phyloP scores from a whole-genome alignment of 2,888 invertebrate genomes.

The Nyleta sp. region DNA sequence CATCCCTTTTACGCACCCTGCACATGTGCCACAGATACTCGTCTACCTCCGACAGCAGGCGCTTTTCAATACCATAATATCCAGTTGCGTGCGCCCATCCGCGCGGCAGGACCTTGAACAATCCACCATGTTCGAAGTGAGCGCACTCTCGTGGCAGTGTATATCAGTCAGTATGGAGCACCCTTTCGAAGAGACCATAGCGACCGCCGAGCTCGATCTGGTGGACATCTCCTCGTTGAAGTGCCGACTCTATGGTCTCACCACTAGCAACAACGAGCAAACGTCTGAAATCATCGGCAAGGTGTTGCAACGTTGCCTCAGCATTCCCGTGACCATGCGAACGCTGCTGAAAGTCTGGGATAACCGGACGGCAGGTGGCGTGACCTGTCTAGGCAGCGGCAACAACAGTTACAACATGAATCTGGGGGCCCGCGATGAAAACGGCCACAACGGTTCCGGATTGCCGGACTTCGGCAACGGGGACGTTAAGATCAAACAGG shows the following conservation, averaged over 20 bases:
- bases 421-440: conserved; percentile 84
- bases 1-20: conserved; percentile 97
- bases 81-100: conserved; percentile 93
- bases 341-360: conserved; percentile 94
- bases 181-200: conserved; percentile 95
- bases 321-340: conserved; percentile 96
- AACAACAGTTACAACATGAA: conserved; percentile 86
- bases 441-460: conserved; percentile 76
- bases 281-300: conserved; percentile 85
- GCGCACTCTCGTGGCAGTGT: conserved; percentile 94
- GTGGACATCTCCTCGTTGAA: conserved; percentile 90
- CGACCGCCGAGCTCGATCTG: conserved; percentile 95
- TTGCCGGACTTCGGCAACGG: conserved; percentile 79
- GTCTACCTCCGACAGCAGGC: conserved; percentile 94
- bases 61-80: conserved; percentile 93
- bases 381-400: conserved; percentile 84
- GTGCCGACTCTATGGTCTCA: conserved; percentile 88
- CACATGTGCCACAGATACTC: conserved; percentile 94
- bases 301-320: conserved; percentile 93
- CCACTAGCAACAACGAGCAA: conserved; percentile 81
- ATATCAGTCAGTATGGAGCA: conserved; percentile 96
- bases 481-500: conserved; percentile 81
- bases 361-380: conserved; percentile 84
- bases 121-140: conserved; percentile 95
- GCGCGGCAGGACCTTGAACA: conserved; percentile 90